These are phyloP conservation scores for Prionace glauca DNA, from an alignment of 2,797 vertebrate species.

Conservation along the genomic window DNA sequence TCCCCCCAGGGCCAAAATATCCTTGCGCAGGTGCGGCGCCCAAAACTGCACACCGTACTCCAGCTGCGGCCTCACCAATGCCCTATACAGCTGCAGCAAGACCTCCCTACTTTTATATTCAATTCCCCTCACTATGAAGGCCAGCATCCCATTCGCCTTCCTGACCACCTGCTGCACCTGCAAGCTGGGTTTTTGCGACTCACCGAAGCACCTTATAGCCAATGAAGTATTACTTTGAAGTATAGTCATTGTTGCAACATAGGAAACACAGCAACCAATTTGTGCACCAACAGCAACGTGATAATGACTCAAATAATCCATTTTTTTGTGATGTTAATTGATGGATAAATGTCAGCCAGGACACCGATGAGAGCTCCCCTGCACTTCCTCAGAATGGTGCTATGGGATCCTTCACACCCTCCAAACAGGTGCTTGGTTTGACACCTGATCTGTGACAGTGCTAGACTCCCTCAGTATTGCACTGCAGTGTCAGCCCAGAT, in stretches of 20 bases:
- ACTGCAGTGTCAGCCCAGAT: not conserved
- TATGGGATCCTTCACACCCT: not conserved
- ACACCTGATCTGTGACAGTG: not conserved
- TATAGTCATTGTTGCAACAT: not conserved
- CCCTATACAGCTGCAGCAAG: too few species aligned
- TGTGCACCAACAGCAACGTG: not conserved
- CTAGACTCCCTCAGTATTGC: not conserved
- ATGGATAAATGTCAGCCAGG: not conserved
- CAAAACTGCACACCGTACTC: too few species aligned
- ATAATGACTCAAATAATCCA: not conserved
- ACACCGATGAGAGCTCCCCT: too few species aligned
- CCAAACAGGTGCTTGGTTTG: not conserved
- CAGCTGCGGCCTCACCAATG: too few species aligned
- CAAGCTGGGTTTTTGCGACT: too few species aligned
- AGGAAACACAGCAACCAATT: too few species aligned
- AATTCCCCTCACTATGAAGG: too few species aligned
- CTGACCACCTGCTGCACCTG: too few species aligned
- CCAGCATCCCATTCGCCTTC: too few species aligned
- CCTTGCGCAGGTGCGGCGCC: too few species aligned
- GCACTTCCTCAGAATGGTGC: not conserved
- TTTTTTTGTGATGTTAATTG: not conserved
- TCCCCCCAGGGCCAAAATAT: too few species aligned
- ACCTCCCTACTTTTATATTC: too few species aligned
- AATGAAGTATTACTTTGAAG: not conserved
- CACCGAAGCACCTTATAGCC: not conserved